Base-by-base conservation (phyloP, 2,888 invertebrate genomes). In the Chironomus riparius region DNA sequence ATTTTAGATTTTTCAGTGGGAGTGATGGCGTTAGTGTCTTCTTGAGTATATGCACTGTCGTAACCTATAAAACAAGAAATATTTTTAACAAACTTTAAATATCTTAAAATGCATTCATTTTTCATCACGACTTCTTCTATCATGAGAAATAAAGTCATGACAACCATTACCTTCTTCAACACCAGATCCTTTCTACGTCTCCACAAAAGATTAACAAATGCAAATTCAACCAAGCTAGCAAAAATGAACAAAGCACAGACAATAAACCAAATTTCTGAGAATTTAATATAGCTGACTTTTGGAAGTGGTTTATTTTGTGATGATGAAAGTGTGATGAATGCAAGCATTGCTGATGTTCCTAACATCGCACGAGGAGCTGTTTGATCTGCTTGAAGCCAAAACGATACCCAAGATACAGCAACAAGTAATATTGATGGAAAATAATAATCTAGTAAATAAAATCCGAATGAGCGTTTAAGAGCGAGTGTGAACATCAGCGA, bases 201-300 rank as follows among this genome's bases (percentile, higher is more conserved):
- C 90, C 93, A 94, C 81, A 94, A 94, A 6, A 92, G 93, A 81
- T 94, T 94, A 65, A 94, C 94, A 80, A 94, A 94, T 4, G 94
- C 94, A 80, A 94, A 94, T 82, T 94, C 94, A 0, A 93, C 90
- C 81, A 94, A 87, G 10, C 93, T 93, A 18, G 91, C 90, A 83
- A 94, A 94, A 78, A 94, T 92, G 80, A 94, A 94, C 68, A 91
- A 89, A 1, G 91, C 92, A 81, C 94, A 94, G 4, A 91, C 93
- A 75, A 95, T 84, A 83, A 94, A 94, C 94, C 94, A 95, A 77
- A 94, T 91, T 83, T 95, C 94, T 78, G 93, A 93, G 2, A 93
- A 92, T 84, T 94, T 95, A 77, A 94, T 93, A 81, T 94, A 94
- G 2, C 94, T 94, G 22, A 94, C 94, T 83, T 94, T 94, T 0